Evolutionary conservation across 1,140 invertebrate genomes (phyloP).

Genomic region (Lasaia peninsularis): DNA sequence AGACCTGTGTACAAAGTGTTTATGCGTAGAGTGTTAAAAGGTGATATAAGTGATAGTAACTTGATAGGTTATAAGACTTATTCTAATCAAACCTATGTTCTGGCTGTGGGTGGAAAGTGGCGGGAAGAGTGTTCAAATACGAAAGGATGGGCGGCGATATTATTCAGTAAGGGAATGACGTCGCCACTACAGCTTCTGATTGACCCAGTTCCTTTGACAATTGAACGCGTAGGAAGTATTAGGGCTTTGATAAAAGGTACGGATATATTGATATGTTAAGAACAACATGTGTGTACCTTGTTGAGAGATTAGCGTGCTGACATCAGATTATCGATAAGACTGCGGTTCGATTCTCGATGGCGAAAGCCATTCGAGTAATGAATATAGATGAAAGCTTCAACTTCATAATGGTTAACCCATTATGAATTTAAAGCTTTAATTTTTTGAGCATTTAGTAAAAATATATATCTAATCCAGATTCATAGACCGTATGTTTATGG

Average conservation of each 20-base stretch:
- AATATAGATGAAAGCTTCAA: too few relatives aligned
- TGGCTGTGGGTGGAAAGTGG: slow-evolving; percentile 45
- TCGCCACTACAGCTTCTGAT: slow-evolving; percentile 49
- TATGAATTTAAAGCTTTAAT: too few relatives aligned
- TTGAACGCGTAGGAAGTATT: slow-evolving; percentile 50
- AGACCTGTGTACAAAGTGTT: slow-evolving; percentile 59
- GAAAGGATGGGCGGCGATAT: slow-evolving; percentile 49
- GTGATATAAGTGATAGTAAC: slow-evolving; percentile 58
- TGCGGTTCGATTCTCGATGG: too few relatives aligned
- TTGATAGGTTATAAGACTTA: slow-evolving; percentile 60
- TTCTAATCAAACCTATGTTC: slow-evolving; percentile 47
- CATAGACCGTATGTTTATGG: too few relatives aligned
- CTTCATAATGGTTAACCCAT: too few relatives aligned
- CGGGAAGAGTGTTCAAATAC: slow-evolving; percentile 29
- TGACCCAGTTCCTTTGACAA: slow-evolving; percentile 54
- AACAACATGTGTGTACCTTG: too few relatives aligned
- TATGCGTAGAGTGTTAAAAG: slow-evolving; percentile 60
- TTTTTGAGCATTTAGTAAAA: too few relatives aligned
- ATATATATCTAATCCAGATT: too few relatives aligned
- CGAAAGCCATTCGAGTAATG: too few relatives aligned
- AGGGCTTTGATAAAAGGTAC: slow-evolving; percentile 60
- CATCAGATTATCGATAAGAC: too few relatives aligned
- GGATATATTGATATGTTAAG: too few relatives aligned
- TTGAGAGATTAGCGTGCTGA: too few relatives aligned
- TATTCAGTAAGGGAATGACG: slow-evolving; percentile 47